Base-by-base conservation (phyloP, 2,113 vertebrate genomes). In the Indicator maculatus region DNA sequence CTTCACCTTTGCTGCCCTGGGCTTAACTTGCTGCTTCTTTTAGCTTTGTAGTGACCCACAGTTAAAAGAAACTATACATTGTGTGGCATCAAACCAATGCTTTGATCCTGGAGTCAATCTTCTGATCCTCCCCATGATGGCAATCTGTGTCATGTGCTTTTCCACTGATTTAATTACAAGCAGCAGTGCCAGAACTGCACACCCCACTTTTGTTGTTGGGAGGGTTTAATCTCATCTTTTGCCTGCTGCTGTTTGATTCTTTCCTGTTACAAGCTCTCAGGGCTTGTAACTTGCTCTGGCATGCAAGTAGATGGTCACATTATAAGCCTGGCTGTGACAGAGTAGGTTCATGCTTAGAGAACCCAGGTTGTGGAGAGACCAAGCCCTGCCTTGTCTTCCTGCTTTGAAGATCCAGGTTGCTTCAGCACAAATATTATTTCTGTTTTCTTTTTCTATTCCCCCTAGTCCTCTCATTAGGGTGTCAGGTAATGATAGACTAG, bases 41-140 rank as follows among this genome's bases (percentile, higher is more conserved):
- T 16, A 55, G 11, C 17, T 59, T 45, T 50, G 8, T 5, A 50
- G 52, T 36, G 78, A 63, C 87, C 36, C 6, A 60, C 53, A 63
- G 24, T 59, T 82, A n/a, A 73, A 88, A 77, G 30, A 18, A 89
- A 58, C 20, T 47, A 9, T 5, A 7, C 33, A 13, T 45, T 56
- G 20, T 0, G 0, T 59, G 36, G 8, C 45, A 63, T 66, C 30
- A 17, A 65, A 53, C 7, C 0, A 0, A 7, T 33, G 61, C 58
- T 87, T 81, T 64, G 36, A 66, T 84, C 14, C 1, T 19, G 30
- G 27, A 72, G 21, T 38, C 47, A 59, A 23, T 30, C 52, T 75
- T 31, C 65, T 66, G 16, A 27, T 75, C 23, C 66, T 91, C 44
- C 60, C 39, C 61, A 44, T 45, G 59, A 1, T 38, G 16, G 60